These are phyloP conservation scores for Entomobrya multifasciata DNA, from an alignment of 2,888 invertebrate species.

Conservation along the genomic window DNA sequence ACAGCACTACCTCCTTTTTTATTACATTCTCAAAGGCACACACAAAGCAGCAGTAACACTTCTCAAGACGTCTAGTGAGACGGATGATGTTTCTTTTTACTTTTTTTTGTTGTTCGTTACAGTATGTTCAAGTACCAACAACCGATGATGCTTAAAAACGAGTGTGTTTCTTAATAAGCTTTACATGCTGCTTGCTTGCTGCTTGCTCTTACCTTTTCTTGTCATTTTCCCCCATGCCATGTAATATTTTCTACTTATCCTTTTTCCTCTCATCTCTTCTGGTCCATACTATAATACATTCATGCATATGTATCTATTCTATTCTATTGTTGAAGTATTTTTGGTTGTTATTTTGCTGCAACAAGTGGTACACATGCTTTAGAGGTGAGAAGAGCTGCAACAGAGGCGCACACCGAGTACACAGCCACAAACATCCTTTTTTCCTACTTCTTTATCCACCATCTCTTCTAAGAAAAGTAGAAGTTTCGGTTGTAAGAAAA, in stretches of 20 bases:
- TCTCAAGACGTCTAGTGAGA: too few species aligned
- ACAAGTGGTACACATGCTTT: too few species aligned
- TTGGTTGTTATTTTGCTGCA: too few species aligned
- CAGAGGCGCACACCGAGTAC: constrained; percentile 9
- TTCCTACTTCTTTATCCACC: neutral
- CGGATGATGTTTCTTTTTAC: too few species aligned
- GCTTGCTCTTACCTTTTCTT: constrained; percentile 19
- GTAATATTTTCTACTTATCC: constrained; percentile 37
- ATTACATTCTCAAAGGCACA: too few species aligned
- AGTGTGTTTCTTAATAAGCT: neutral
- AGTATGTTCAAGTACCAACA: constrained; percentile 35
- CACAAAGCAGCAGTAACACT: too few species aligned
- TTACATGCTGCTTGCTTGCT: neutral
- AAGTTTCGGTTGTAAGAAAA: neutral
- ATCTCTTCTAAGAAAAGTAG: neutral
- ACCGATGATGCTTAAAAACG: constrained; percentile 21
- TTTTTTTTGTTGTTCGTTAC: constrained; percentile 36
- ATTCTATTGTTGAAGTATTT: neutral
- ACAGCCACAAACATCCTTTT: neutral
- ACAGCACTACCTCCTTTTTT: constrained; percentile 9
- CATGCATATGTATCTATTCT: too few species aligned
- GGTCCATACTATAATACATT: neutral
- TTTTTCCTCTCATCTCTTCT: too few species aligned
- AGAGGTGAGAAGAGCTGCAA: neutral
- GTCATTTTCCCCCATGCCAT: constrained; percentile 25